Percentiles rank a stretch among this genome's conserved stretches.
These are phyloP conservation scores for Danio aesculapii DNA, from an alignment of 2,797 vertebrate species.

Conservation along the genomic window DNA sequence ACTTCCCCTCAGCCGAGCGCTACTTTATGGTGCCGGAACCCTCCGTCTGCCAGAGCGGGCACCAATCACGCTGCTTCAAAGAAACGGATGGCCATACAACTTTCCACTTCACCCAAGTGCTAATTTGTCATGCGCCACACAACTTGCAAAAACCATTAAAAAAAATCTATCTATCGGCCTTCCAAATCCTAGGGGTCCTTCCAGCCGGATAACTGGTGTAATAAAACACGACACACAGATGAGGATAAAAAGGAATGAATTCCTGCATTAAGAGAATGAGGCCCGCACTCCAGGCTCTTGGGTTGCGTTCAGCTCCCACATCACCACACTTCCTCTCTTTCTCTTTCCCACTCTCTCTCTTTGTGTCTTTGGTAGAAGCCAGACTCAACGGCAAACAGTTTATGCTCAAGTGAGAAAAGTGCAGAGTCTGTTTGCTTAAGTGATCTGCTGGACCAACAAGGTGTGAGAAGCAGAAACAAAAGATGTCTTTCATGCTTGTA, in stretches of 20 bases:
- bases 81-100: constrained; percentile 75
- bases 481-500: constrained; percentile 33
- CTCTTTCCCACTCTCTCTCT: constrained; percentile 54
- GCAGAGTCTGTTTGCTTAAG: constrained; percentile 49
- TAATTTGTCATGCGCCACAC: constrained; percentile 80
- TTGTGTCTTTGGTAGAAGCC: constrained; percentile 44
- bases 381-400: constrained; percentile 27
- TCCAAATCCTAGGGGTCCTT: constrained; percentile 73
- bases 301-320: constrained; percentile 70
- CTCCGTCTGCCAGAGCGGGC: constrained; percentile 73
- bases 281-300: constrained; percentile 73
- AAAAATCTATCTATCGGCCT: constrained; percentile 63
- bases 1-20: constrained; percentile 59
- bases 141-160: constrained; percentile 71
- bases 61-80: constrained; percentile 75
- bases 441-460: constrained; percentile 44
- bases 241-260: constrained; percentile 75
- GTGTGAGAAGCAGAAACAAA: constrained; percentile 30
- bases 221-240: constrained; percentile 67
- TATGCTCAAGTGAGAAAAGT: constrained; percentile 31
- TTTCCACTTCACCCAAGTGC: constrained; percentile 70
- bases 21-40: constrained; percentile 65
- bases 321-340: constrained; percentile 70
- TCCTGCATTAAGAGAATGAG: constrained; percentile 80
- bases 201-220: constrained; percentile 69